Conservation (phyloP, 2,113 vertebrate genomes). For the Dicaeum eximium region DNA sequence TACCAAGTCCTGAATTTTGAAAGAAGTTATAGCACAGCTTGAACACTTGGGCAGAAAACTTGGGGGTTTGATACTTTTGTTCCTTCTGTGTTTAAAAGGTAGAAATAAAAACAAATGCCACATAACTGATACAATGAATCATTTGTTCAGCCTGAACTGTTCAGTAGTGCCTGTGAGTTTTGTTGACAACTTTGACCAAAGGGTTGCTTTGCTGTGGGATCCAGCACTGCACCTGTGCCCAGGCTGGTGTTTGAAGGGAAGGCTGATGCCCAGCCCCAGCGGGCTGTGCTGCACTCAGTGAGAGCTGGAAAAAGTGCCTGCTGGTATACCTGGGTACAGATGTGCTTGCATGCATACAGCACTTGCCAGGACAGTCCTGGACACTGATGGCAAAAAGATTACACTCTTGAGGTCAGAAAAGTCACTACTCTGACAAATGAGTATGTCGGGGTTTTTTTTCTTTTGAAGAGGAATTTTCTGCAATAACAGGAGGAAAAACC, state of each 20-base stretch:
- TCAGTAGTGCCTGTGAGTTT: not conserved
- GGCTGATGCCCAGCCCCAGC: rapidly evolving
- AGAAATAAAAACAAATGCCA: not conserved
- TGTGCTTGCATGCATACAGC: rapidly evolving
- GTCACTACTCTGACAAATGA: not conserved
- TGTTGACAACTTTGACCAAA: not conserved
- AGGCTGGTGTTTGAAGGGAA: not conserved
- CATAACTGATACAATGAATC: not conserved
- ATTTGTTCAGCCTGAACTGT: not conserved
- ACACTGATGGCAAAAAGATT: not conserved
- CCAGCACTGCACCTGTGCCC: rapidly evolving
- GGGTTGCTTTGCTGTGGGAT: not conserved
- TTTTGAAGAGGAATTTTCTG: not conserved
- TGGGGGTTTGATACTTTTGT: not conserved
- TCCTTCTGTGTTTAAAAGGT: not conserved
- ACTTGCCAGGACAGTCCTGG: not conserved
- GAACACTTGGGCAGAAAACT: not conserved
- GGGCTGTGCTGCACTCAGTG: rapidly evolving
- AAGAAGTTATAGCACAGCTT: not conserved
- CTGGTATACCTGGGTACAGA: rapidly evolving
- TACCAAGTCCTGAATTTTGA: not conserved
- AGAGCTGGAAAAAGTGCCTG: not conserved
- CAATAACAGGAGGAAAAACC: not conserved
- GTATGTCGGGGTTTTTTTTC: rapidly evolving
- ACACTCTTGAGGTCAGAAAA: not conserved